Evolutionary conservation across 2,888 invertebrate species (phyloP), one percentile per base, ranked within the genome.

Genomic region (Megastigmus dorsalis): DNA sequence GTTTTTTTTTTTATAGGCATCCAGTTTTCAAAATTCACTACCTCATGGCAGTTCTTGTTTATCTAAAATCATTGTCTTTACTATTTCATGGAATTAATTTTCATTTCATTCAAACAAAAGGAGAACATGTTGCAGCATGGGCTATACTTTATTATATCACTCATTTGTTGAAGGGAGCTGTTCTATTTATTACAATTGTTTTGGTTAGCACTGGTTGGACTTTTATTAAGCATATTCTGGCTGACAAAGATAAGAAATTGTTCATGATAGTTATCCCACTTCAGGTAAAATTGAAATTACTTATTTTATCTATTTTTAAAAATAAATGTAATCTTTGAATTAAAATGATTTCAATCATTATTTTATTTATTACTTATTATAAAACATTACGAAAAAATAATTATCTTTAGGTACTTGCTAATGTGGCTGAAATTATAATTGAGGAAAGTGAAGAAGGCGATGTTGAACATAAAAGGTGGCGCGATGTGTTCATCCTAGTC

Each of bases 201-300:
- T 91, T 99, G 10, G 96, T 99, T 80, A 99, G 99, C 55, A 98
- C 99, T 5, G 99, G 99, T 0, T 99, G 98, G 97, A 97, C 98
- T 43, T 99, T 99, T 86, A 97, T 99, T 81, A 99, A 99, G 85
- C 97, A 98, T 87, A 96, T 99, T 79, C 90, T 99, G 26, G 95
- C 97, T 0, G 97, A 98, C 81, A 93, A 97, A 78, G 99, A 99
- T 85, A 98, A 99, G 89, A 97, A 97, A 85, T 92, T 99, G 18
- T 99, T 99, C 88, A 96, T 99, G 94, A 94, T 98, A 79, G 96
- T 98, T 45, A 97, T 99, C 84, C 98, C 99, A 0, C 89, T 99
- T 52, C 99, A 99, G 92, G 97, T 96, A 83, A 83, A 6, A 55
- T 41, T 67, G 5, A 55, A 30, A 36, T 48, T 13, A 48, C 60